A percentile compares a stretch with the other conserved stretches of the same genome.
Conservation (phyloP, 2,797 vertebrate genomes). For the Hoplostethus mediterraneus region DNA sequence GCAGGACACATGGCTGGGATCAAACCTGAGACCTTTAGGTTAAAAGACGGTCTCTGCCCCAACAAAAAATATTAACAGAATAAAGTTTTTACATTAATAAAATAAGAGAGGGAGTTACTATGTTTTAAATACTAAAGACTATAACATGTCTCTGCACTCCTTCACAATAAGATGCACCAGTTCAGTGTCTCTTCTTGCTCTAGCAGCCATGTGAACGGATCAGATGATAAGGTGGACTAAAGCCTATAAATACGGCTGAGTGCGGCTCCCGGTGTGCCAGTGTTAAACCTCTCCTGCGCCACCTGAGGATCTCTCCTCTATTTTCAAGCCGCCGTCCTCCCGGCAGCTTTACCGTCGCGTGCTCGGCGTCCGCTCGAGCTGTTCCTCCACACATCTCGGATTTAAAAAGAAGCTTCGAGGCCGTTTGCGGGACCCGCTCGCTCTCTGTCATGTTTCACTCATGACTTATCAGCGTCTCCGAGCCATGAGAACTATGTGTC, state of each 20-base stretch:
- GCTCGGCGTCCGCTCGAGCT: not conserved
- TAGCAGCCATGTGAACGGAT: slow-evolving; percentile 29
- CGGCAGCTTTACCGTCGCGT: too few relatives aligned
- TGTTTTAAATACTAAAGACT: too few relatives aligned
- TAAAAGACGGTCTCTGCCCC: too few relatives aligned
- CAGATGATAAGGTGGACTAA: slow-evolving; percentile 58
- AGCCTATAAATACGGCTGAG: slow-evolving; percentile 57
- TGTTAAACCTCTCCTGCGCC: slow-evolving; percentile 22
- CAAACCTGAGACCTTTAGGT: too few relatives aligned
- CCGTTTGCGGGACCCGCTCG: not conserved
- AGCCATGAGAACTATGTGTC: slow-evolving; percentile 40
- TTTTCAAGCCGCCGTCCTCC: not conserved
- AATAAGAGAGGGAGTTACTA: too few relatives aligned
- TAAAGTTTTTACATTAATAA: too few relatives aligned
- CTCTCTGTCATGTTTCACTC: not conserved
- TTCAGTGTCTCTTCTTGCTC: not conserved
- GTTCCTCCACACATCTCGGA: not conserved
- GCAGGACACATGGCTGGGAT: not conserved
- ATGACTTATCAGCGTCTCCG: slow-evolving; percentile 37
- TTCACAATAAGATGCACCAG: too few relatives aligned
- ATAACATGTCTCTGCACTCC: too few relatives aligned
- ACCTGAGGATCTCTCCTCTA: slow-evolving; percentile 40
- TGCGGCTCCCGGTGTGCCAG: slow-evolving; percentile 19
- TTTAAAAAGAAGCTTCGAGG: slow-evolving; percentile 12
- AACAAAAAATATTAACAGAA: too few relatives aligned